Percentiles rank a stretch among this genome's conserved stretches.
Evolutionary conservation across 2,113 vertebrate species (phyloP).

Genomic region (Ondatra zibethicus): DNA sequence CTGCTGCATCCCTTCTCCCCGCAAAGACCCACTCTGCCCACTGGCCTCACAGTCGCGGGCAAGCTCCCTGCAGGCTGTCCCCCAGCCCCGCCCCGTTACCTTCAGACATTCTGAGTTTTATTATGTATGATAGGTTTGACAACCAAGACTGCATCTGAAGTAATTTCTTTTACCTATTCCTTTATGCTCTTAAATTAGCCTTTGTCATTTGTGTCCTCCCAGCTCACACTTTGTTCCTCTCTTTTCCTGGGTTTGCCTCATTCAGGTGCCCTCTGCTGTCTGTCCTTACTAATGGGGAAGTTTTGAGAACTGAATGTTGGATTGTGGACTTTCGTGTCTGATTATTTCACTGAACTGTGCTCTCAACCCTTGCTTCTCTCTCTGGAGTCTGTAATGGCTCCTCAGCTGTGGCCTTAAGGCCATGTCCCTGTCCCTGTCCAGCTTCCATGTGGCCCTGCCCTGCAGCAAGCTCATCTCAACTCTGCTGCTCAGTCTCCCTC

Average conservation of each 20-base stretch:
- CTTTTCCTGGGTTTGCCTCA: neutral
- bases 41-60: neutral
- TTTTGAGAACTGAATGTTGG: neutral
- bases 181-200: neutral
- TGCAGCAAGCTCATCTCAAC: neutral
- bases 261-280: neutral
- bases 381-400: too few species aligned
- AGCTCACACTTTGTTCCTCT: neutral
- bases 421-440: neutral
- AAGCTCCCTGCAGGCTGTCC: neutral
- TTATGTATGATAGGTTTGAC: neutral
- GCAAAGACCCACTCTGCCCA: neutral
- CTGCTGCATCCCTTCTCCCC: neutral
- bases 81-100: neutral
- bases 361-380: neutral
- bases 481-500: neutral
- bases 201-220: neutral
- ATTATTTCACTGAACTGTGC: neutral
- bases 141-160: neutral
- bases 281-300: neutral
- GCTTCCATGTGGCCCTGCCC: neutral
- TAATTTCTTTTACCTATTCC: neutral
- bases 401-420: neutral
- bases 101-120: neutral
- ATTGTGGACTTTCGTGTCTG: neutral